Evolutionary conservation across 2,888 invertebrate genomes (phyloP).

Genomic region (Halictus quadricinctus): DNA sequence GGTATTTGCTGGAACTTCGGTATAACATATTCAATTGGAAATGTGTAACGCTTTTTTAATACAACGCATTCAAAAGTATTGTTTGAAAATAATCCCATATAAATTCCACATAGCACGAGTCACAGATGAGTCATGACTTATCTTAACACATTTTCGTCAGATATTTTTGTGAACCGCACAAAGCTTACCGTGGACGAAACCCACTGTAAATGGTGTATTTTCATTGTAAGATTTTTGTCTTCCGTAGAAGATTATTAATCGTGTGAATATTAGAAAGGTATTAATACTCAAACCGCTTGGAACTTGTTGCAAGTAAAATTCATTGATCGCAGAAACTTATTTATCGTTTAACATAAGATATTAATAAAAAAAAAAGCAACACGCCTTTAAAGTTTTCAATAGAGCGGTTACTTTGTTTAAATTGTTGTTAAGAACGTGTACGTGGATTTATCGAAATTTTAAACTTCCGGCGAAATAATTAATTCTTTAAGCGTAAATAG

Average conservation of each 20-base stretch:
- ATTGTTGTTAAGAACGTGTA: not conserved
- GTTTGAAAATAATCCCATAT: not conserved
- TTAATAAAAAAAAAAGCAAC: too few species aligned
- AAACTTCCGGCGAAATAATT: not conserved
- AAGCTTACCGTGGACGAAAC: not conserved
- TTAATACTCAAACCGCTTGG: too few species aligned
- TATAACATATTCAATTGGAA: not conserved
- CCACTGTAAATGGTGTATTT: not conserved
- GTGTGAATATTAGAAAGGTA: not conserved
- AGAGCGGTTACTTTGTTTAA: not conserved
- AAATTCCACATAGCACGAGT: not conserved
- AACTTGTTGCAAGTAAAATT: too few species aligned
- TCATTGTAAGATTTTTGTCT: not conserved
- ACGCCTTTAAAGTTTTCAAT: too few species aligned
- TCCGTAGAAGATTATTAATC: not conserved
- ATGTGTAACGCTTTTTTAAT: not conserved
- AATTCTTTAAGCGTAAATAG: not conserved
- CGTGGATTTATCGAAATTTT: not conserved
- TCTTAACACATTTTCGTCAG: conserved; percentile 4
- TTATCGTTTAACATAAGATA: too few species aligned
- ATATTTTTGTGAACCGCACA: not conserved
- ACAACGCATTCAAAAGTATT: not conserved
- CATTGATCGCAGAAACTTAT: too few species aligned
- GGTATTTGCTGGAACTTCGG: not conserved
- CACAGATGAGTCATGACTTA: not conserved